phyloP scores from a whole-genome alignment of 2,113 vertebrate genomes.

The Amazona guildingii region DNA sequence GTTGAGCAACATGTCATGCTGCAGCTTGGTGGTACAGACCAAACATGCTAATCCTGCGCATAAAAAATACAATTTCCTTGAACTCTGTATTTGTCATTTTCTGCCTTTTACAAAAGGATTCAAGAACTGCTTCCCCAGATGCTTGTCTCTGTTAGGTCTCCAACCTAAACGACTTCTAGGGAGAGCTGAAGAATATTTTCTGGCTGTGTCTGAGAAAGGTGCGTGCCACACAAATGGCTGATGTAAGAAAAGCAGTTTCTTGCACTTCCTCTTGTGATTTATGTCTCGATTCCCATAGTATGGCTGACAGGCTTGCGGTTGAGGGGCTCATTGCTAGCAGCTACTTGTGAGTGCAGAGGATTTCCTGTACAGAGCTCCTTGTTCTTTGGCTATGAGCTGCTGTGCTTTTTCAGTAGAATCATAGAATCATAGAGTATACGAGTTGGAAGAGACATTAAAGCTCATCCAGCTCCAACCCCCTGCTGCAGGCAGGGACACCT shows the following conservation, averaged over 20 bases:
- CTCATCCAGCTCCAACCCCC: too few species aligned
- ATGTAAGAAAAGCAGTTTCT: not conserved
- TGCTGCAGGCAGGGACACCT: too few species aligned
- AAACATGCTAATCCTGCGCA: not conserved
- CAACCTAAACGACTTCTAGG: not conserved
- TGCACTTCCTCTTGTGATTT: not conserved
- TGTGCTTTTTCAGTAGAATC: not conserved
- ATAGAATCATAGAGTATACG: too few species aligned
- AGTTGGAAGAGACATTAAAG: too few species aligned
- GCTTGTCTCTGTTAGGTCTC: not conserved
- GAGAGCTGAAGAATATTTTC: not conserved
- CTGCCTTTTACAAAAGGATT: not conserved
- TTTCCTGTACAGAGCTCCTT: not conserved
- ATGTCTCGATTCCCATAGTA: fast-evolving
- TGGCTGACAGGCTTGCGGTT: not conserved
- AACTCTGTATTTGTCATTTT: not conserved
- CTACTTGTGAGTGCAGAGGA: not conserved
- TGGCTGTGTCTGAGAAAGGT: not conserved
- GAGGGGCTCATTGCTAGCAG: not conserved
- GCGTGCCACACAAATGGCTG: not conserved
- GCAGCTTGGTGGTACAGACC: not conserved
- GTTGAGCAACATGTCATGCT: not conserved
- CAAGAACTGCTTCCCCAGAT: not conserved
- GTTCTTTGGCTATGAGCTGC: not conserved
- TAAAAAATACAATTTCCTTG: not conserved